Evolutionary conservation across 2,113 vertebrate genomes (phyloP).

Genomic region (Tamias sibiricus): DNA sequence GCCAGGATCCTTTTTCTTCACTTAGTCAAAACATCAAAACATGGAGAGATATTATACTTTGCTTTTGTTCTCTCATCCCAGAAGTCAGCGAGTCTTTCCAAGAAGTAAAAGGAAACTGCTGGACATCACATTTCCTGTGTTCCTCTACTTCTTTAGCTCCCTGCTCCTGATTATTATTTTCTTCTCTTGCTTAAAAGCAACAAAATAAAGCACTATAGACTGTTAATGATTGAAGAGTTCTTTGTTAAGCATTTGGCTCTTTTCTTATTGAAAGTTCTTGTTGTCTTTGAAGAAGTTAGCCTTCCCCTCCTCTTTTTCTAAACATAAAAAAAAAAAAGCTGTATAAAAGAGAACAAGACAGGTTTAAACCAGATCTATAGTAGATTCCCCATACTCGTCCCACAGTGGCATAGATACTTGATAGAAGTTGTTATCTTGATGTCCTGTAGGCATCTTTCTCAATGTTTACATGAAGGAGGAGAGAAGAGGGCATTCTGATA

Average conservation of each 20-base stretch:
- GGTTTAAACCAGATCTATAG: neutral
- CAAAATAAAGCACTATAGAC: neutral
- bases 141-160: neutral
- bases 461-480: neutral
- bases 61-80: neutral
- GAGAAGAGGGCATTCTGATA: neutral
- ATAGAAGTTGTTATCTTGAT: neutral
- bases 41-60: neutral
- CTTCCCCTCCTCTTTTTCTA: accelerated
- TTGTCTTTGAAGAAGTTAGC: conserved; percentile 5
- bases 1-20: neutral
- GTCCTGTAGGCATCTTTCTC: neutral
- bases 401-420: neutral
- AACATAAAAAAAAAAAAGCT: neutral
- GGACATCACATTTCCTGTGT: neutral
- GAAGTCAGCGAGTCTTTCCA: neutral
- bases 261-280: neutral
- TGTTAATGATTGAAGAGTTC: neutral
- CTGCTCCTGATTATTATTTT: neutral
- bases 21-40: conserved; percentile 37
- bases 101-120: conserved; percentile 11
- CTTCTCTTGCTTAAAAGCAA: neutral
- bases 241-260: conserved; percentile 45
- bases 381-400: neutral
- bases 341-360: neutral